Conservation (phyloP, 2,888 invertebrate genomes). For the Netelia virgata region DNA sequence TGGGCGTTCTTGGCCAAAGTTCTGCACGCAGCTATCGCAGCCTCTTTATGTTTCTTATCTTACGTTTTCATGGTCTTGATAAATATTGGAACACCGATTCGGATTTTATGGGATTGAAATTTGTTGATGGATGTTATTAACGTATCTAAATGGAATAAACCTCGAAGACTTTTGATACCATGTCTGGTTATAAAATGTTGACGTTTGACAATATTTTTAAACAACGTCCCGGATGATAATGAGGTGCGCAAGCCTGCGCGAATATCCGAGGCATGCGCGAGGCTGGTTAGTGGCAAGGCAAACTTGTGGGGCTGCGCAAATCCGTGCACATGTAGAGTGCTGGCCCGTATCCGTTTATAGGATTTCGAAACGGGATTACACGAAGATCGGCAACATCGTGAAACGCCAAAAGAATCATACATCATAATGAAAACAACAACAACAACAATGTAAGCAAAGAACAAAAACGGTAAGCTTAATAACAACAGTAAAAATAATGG, state of each 20-base stretch:
- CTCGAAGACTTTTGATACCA: too few relatives aligned
- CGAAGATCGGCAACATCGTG: slow-evolving; percentile 54
- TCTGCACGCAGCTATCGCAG: too few relatives aligned
- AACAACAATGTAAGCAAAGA: background rate
- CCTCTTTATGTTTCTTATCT: too few relatives aligned
- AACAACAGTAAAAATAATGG: background rate
- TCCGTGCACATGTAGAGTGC: slow-evolving; percentile 54
- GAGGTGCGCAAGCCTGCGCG: background rate
- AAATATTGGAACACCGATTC: too few relatives aligned
- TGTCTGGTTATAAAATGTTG: too few relatives aligned
- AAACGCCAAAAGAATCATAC: slow-evolving; percentile 39
- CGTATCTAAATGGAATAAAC: too few relatives aligned
- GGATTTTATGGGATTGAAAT: too few relatives aligned
- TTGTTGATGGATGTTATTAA: too few relatives aligned
- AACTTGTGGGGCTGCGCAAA: slow-evolving; percentile 74
- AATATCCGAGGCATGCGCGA: background rate
- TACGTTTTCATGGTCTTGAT: too few relatives aligned
- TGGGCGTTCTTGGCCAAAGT: too few relatives aligned
- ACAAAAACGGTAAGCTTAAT: background rate
- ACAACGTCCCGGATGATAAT: background rate
- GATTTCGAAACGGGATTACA: slow-evolving; percentile 72
- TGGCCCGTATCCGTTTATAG: slow-evolving; percentile 74
- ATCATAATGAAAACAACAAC: slow-evolving; percentile 48
- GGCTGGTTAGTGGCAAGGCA: background rate
- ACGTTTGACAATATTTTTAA: too few relatives aligned